These are phyloP conservation scores for Drosophila virilis DNA, from an alignment of 1,140 invertebrate genomes.

Conservation along the genomic window DNA sequence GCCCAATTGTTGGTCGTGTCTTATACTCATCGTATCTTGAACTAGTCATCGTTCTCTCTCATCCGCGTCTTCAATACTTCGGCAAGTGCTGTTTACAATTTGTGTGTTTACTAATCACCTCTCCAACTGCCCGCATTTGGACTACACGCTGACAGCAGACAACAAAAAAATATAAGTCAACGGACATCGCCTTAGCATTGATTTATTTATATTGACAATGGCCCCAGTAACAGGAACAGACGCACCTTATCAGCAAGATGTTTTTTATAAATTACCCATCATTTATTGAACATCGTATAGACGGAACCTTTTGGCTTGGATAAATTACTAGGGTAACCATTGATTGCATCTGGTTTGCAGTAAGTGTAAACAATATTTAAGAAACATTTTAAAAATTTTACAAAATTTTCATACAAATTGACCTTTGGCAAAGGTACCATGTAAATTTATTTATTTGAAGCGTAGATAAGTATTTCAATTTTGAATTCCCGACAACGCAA, in stretches of 20 bases:
- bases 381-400: background rate
- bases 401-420: background rate
- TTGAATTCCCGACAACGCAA: slow-evolving; percentile 1
- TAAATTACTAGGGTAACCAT: background rate
- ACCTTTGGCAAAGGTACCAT: background rate
- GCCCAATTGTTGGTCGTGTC: background rate
- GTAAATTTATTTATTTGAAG: slow-evolving; percentile 1
- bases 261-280: slow-evolving; percentile 24
- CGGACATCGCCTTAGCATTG: slow-evolving; percentile 19
- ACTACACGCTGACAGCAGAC: slow-evolving; percentile 1
- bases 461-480: slow-evolving; percentile 12
- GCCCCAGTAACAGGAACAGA: slow-evolving; percentile 14
- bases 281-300: slow-evolving; percentile 3
- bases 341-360: background rate
- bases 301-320: background rate
- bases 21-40: background rate
- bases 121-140: slow-evolving; percentile 18
- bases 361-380: background rate
- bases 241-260: slow-evolving; percentile 12
- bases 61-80: background rate
- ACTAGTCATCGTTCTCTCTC: slow-evolving; percentile 1
- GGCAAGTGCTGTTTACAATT: slow-evolving; percentile 10
- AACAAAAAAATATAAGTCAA: slow-evolving; percentile 9
- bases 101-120: slow-evolving; percentile 21
- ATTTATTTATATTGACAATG: slow-evolving; percentile 38